phyloP scores from a whole-genome alignment of 1,140 invertebrate species.

The Lasaia peninsularis region DNA sequence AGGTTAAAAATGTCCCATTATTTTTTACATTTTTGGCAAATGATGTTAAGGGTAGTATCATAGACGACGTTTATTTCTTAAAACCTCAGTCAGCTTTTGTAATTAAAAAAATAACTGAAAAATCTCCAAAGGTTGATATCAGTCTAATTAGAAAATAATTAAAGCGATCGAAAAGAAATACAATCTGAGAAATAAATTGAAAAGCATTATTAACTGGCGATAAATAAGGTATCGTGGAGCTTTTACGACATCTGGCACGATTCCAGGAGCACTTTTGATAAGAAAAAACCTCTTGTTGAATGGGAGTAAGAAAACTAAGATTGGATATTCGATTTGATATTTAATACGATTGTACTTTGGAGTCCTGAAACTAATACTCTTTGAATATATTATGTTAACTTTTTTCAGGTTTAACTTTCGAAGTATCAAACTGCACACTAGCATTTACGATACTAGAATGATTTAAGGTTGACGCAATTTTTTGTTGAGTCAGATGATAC shows the following conservation, averaged over 20 bases:
- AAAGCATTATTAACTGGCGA: slow-evolving; percentile 55
- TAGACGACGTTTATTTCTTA: too few relatives aligned
- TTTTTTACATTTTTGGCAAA: too few relatives aligned
- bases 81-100: too few relatives aligned
- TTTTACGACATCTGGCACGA: slow-evolving; percentile 41
- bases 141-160: not conserved
- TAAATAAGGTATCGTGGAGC: slow-evolving; percentile 50
- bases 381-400: slow-evolving; percentile 13
- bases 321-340: slow-evolving; percentile 41
- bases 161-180: slow-evolving; percentile 18
- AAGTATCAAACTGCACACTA: too few relatives aligned
- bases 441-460: too few relatives aligned
- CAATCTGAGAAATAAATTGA: slow-evolving; percentile 44
- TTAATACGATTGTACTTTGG: slow-evolving; percentile 40
- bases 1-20: too few relatives aligned
- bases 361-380: slow-evolving; percentile 25
- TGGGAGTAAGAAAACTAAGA: slow-evolving; percentile 34
- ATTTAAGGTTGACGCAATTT: too few relatives aligned
- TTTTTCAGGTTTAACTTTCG: slow-evolving; percentile 15
- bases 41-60: too few relatives aligned
- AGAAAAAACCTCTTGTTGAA: slow-evolving; percentile 46
- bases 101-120: not conserved
- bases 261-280: slow-evolving; percentile 53
- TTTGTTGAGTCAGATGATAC: too few relatives aligned
- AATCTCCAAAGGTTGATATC: not conserved